phyloP scores from a whole-genome alignment of 1,140 invertebrate genomes.

The Eciton burchellii region DNA sequence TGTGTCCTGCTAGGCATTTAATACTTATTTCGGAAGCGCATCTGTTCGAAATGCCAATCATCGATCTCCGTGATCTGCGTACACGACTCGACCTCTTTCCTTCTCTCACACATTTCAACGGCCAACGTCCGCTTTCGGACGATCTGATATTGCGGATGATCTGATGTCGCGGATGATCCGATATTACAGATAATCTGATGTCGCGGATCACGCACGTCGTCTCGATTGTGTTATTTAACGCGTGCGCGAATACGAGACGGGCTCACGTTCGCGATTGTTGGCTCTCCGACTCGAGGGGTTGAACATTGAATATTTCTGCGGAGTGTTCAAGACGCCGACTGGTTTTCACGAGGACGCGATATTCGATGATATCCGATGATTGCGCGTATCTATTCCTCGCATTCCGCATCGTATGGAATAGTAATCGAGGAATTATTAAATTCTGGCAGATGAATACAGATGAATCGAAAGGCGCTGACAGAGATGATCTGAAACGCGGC shows the following conservation, averaged over 20 bases:
- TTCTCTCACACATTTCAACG: not conserved
- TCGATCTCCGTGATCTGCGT: slow-evolving; percentile 43
- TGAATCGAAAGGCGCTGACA: too few relatives aligned
- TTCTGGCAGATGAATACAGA: too few relatives aligned
- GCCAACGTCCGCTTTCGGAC: not conserved
- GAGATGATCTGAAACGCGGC: too few relatives aligned
- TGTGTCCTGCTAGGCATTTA: slow-evolving; percentile 14
- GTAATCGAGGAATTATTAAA: too few relatives aligned
- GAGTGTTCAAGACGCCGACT: too few relatives aligned
- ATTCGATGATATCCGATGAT: too few relatives aligned
- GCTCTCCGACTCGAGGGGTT: not conserved
- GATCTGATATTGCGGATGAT: too few relatives aligned
- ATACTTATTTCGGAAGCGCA: slow-evolving; percentile 50
- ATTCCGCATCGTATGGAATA: too few relatives aligned
- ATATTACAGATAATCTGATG: too few relatives aligned
- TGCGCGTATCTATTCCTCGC: not conserved
- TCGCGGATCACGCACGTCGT: slow-evolving; percentile 24
- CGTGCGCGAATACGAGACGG: slow-evolving; percentile 21
- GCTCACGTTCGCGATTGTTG: not conserved
- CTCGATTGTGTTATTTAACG: slow-evolving; percentile 53
- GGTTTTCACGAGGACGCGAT: too few relatives aligned
- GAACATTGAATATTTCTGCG: not conserved
- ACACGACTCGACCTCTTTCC: slow-evolving; percentile 1
- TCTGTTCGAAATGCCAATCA: slow-evolving; percentile 46
- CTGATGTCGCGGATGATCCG: not conserved